Conservation (phyloP, 1,140 invertebrate species). For the Drosophila takahashii region DNA sequence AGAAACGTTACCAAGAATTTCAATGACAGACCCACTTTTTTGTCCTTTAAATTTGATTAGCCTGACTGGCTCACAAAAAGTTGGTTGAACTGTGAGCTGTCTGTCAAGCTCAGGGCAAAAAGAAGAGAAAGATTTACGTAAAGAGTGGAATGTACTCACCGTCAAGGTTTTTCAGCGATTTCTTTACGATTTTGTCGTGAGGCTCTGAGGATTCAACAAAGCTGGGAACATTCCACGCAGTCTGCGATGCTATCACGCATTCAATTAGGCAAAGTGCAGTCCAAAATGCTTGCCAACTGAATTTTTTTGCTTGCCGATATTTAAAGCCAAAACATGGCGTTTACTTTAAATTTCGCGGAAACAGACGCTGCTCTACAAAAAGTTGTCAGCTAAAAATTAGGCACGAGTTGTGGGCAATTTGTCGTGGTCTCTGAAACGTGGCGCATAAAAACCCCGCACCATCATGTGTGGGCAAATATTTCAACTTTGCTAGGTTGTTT, state of each 20-base stretch:
- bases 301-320: background rate
- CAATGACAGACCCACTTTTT: background rate
- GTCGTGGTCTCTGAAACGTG: constrained; percentile 45
- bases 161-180: constrained; percentile 5
- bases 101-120: constrained; percentile 9
- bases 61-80: background rate
- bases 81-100: background rate
- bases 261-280: constrained; percentile 51
- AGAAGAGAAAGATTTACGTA: background rate
- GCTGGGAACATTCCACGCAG: constrained; percentile 3
- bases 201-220: background rate
- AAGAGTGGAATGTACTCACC: constrained; percentile 1
- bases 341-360: constrained; percentile 3
- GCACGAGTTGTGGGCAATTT: constrained; percentile 70
- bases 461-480: constrained; percentile 56
- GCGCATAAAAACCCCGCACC: background rate
- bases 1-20: background rate
- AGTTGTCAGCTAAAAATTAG: constrained; percentile 66
- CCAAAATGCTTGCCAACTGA: constrained; percentile 4
- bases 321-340: constrained; percentile 20
- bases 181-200: background rate
- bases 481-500: constrained; percentile 38
- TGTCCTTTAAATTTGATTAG: constrained; percentile 5
- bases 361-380: constrained; percentile 7
- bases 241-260: constrained; percentile 9